These are phyloP conservation scores for Perodicticus potto DNA, from an alignment of 2,797 vertebrate species.

Conservation along the genomic window DNA sequence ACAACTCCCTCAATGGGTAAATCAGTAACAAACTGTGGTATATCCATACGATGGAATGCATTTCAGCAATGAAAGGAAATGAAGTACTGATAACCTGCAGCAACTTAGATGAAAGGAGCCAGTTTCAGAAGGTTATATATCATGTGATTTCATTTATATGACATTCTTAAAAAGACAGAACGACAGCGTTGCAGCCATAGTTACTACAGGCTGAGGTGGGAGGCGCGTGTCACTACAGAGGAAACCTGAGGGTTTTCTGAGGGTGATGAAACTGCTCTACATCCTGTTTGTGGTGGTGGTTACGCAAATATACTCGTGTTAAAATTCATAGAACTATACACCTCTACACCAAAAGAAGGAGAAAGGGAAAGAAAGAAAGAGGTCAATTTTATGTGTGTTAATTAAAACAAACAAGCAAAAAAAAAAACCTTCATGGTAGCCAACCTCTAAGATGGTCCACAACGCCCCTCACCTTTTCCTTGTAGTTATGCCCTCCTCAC, in stretches of 20 bases:
- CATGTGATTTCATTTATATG: background rate
- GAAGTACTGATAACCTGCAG: background rate
- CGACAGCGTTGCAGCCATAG: background rate
- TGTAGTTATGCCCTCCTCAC: background rate
- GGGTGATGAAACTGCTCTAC: constrained; percentile 8
- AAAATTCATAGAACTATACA: constrained; percentile 64
- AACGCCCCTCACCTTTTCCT: background rate
- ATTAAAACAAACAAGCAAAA: constrained; percentile 12
- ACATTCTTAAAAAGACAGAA: constrained; percentile 57
- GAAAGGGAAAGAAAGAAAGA: background rate
- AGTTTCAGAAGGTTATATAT: constrained; percentile 1
- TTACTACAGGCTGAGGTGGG: constrained; percentile 32
- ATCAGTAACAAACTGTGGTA: background rate
- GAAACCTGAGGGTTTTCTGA: constrained; percentile 72
- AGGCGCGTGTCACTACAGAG: constrained; percentile 70
- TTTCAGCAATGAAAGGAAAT: background rate
- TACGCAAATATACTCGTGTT: constrained; percentile 59
- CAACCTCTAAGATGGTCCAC: background rate
- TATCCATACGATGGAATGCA: background rate
- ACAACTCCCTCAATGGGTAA: background rate
- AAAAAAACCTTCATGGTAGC: no score
- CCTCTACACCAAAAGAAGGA: background rate
- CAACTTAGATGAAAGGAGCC: background rate
- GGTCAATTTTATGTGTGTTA: background rate
- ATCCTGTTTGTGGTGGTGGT: constrained; percentile 78